Evolutionary conservation across 1,140 invertebrate genomes (phyloP).

Genomic region (Palaemon carinicauda): DNA sequence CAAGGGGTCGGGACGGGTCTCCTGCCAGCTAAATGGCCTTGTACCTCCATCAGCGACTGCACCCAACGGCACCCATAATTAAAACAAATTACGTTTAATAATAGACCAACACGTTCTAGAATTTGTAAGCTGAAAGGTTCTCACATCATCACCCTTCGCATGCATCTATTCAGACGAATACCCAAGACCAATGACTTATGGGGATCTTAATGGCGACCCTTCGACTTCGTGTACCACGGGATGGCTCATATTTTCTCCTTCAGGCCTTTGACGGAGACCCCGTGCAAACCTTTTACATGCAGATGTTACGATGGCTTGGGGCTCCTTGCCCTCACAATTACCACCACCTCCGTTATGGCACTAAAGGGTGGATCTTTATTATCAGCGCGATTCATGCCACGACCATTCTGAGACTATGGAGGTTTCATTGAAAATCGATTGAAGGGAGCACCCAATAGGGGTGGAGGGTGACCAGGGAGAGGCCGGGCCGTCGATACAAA

Average conservation of each 20-base stretch:
- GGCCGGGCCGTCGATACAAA: too few relatives aligned
- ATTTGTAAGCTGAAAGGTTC: slow-evolving; percentile 1
- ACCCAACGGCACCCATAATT: slow-evolving; percentile 18
- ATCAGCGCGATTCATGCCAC: neutral
- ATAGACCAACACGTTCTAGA: slow-evolving; percentile 16
- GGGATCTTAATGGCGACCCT: neutral
- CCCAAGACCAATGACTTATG: slow-evolving; percentile 7
- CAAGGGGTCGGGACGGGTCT: neutral
- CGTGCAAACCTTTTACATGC: slow-evolving; percentile 9
- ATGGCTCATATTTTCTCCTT: slow-evolving; percentile 12
- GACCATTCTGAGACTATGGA: too few relatives aligned
- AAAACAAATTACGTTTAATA: slow-evolving; percentile 35
- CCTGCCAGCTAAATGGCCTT: neutral
- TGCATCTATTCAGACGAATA: neutral
- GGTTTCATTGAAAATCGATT: too few relatives aligned
- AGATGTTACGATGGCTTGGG: neutral
- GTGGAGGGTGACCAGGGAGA: too few relatives aligned
- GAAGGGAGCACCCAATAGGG: too few relatives aligned
- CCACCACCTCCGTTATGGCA: neutral
- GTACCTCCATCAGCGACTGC: neutral
- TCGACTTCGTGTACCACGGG: neutral
- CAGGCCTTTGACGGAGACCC: neutral
- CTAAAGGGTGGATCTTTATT: neutral
- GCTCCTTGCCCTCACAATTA: neutral
- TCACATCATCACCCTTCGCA: neutral